These are phyloP conservation scores for Drosophila nikananu DNA, from an alignment of 1,140 invertebrate species.

Conservation along the genomic window DNA sequence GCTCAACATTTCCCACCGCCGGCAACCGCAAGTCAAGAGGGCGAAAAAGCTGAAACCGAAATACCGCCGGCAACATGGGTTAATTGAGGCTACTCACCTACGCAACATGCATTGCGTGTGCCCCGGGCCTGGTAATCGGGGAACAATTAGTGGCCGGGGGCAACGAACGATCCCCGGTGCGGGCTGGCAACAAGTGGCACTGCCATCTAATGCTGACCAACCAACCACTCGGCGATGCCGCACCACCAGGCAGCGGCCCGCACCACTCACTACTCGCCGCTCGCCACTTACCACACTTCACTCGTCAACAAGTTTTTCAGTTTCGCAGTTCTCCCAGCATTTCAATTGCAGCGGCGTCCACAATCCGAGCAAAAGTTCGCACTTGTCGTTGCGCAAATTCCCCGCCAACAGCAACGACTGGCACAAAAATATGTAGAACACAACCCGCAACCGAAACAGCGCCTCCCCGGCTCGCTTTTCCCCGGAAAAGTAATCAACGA, in stretches of 20 bases:
- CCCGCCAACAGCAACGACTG: constrained; percentile 6
- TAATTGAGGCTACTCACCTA: constrained; percentile 61
- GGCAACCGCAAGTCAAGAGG: constrained; percentile 46
- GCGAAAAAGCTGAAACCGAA: constrained; percentile 21
- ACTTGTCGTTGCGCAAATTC: constrained; percentile 34
- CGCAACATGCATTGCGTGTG: constrained; percentile 38
- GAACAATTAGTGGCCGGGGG: constrained; percentile 38
- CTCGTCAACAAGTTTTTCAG: constrained; percentile 48
- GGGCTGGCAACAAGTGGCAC: constrained; percentile 34
- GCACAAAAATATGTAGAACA: constrained; percentile 17
- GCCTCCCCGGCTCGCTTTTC: neutral
- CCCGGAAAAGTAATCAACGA: constrained; percentile 32
- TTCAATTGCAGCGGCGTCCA: constrained; percentile 41
- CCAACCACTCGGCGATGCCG: constrained; percentile 15
- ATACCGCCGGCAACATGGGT: constrained; percentile 2
- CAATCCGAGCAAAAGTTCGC: constrained; percentile 36
- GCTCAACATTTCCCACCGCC: constrained; percentile 30
- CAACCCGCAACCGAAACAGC: constrained; percentile 9
- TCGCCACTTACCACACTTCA: constrained; percentile 25
- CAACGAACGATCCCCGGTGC: constrained; percentile 9
- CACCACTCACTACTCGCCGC: neutral
- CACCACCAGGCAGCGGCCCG: constrained; percentile 8
- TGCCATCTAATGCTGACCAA: constrained; percentile 26
- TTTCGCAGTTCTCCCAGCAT: constrained; percentile 23
- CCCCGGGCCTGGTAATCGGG: constrained; percentile 20